phyloP scores from a whole-genome alignment of 1,140 invertebrate genomes.

The Heterodera schachtii region DNA sequence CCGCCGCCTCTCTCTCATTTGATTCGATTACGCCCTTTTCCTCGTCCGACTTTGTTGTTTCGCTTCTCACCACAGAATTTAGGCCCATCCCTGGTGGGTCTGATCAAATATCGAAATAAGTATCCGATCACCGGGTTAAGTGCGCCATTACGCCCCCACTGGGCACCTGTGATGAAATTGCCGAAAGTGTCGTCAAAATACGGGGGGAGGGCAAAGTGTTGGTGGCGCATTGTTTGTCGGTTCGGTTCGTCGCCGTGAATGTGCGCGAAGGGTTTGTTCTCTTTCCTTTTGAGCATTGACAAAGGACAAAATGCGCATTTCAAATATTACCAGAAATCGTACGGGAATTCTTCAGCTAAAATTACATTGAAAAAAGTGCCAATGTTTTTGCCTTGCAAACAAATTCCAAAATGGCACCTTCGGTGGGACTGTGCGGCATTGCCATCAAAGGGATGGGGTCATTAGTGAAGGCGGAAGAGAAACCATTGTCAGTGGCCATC shows the following conservation, averaged over 20 bases:
- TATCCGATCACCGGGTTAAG: not conserved
- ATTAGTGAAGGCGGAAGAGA: slow-evolving; percentile 25
- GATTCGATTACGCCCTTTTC: not conserved
- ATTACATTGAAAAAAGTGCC: not conserved
- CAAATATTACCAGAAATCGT: not conserved
- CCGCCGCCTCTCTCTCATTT: not conserved
- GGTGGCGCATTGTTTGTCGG: slow-evolving; percentile 19
- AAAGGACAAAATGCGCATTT: not conserved
- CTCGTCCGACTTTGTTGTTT: not conserved
- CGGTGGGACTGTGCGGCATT: slow-evolving; percentile 27
- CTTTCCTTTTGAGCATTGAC: slow-evolving; percentile 8
- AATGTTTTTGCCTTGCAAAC: not conserved
- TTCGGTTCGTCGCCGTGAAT: slow-evolving; percentile 24
- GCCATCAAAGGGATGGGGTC: slow-evolving; percentile 23
- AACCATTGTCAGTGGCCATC: not conserved
- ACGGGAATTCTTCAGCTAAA: not conserved
- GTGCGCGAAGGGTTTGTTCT: slow-evolving; percentile 32
- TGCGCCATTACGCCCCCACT: not conserved
- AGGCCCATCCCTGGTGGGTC: slow-evolving; percentile 28
- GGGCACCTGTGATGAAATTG: slow-evolving; percentile 33
- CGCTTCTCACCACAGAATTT: not conserved
- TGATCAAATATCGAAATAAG: not conserved
- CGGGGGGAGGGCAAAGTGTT: slow-evolving; percentile 28
- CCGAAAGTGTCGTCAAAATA: slow-evolving; percentile 22
- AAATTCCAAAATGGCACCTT: slow-evolving; percentile 18